Conservation (phyloP, 2,113 vertebrate species). For the Pimephales promelas region DNA sequence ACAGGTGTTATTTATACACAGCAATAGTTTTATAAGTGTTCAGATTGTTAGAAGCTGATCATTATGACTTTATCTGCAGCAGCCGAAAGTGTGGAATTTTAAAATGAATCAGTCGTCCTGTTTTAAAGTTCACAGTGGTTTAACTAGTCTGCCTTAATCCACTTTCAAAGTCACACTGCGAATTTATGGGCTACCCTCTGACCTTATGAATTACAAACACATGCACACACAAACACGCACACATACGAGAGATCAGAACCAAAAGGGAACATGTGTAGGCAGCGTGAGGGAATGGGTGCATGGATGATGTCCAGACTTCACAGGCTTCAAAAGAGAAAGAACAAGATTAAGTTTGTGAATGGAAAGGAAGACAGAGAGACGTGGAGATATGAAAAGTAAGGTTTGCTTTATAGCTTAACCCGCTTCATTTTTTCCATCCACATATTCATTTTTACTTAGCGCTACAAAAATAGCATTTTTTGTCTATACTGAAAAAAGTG, state of each 20-base stretch:
- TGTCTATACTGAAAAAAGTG: background rate
- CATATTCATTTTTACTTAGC: background rate
- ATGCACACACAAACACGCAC: slow-evolving; percentile 48
- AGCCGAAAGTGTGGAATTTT: slow-evolving; percentile 44
- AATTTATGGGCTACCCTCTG: slow-evolving; percentile 45
- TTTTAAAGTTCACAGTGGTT: slow-evolving; percentile 54
- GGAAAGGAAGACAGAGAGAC: slow-evolving; percentile 38
- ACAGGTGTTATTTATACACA: slow-evolving; percentile 19
- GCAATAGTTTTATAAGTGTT: slow-evolving; percentile 21
- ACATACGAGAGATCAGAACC: slow-evolving; percentile 26
- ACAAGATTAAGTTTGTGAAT: slow-evolving; percentile 35
- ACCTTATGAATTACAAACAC: slow-evolving; percentile 51
- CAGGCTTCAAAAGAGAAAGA: slow-evolving; percentile 39
- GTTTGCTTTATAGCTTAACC: slow-evolving; percentile 17
- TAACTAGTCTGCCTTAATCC: slow-evolving; percentile 40
- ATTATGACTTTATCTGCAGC: slow-evolving; percentile 25
- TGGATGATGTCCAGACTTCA: slow-evolving; percentile 49
- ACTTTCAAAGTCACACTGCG: slow-evolving; percentile 41
- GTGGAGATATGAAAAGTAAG: slow-evolving; percentile 13
- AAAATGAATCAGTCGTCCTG: slow-evolving; percentile 38
- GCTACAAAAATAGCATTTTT: slow-evolving; percentile 4
- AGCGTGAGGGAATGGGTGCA: slow-evolving; percentile 33
- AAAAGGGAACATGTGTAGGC: slow-evolving; percentile 42
- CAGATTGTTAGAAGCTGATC: slow-evolving; percentile 20
- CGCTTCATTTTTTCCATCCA: slow-evolving; percentile 25